These are phyloP conservation scores for Holcopasites calliopsidis DNA, from an alignment of 1,140 invertebrate species.

Conservation along the genomic window DNA sequence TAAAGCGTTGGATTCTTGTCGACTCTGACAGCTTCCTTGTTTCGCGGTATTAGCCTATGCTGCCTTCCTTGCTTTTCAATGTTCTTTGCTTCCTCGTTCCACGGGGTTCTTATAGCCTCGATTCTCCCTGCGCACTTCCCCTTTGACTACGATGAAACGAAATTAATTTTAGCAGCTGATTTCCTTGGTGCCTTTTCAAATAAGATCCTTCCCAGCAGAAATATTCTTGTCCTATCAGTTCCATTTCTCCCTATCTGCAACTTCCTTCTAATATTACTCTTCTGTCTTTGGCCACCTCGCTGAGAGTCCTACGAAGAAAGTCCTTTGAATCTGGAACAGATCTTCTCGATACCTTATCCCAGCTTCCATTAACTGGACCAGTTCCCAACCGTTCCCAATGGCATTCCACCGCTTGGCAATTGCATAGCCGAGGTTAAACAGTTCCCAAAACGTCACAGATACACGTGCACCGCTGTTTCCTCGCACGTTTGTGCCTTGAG, in stretches of 20 bases:
- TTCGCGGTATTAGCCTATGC: too few relatives aligned
- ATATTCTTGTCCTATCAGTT: too few relatives aligned
- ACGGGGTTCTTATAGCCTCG: background rate
- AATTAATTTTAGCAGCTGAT: too few relatives aligned
- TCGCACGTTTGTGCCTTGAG: background rate
- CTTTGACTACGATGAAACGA: too few relatives aligned
- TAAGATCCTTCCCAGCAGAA: too few relatives aligned
- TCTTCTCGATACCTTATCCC: background rate
- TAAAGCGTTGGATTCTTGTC: background rate
- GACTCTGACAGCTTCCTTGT: background rate
- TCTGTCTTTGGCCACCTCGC: too few relatives aligned
- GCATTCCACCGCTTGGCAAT: constrained; percentile 21
- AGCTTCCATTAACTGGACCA: background rate
- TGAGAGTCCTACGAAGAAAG: too few relatives aligned
- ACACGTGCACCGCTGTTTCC: constrained; percentile 45
- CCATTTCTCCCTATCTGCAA: too few relatives aligned
- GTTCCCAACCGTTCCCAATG: background rate
- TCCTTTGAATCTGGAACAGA: background rate
- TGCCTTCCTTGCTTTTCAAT: background rate
- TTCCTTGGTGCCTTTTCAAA: too few relatives aligned
- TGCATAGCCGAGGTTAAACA: constrained; percentile 20
- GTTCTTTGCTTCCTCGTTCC: background rate
- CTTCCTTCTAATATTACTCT: background rate
- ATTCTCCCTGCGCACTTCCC: background rate
- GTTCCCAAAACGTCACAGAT: constrained; percentile 8